Evolutionary conservation across 2,888 invertebrate species (phyloP).

Genomic region (Noctua janthe): DNA sequence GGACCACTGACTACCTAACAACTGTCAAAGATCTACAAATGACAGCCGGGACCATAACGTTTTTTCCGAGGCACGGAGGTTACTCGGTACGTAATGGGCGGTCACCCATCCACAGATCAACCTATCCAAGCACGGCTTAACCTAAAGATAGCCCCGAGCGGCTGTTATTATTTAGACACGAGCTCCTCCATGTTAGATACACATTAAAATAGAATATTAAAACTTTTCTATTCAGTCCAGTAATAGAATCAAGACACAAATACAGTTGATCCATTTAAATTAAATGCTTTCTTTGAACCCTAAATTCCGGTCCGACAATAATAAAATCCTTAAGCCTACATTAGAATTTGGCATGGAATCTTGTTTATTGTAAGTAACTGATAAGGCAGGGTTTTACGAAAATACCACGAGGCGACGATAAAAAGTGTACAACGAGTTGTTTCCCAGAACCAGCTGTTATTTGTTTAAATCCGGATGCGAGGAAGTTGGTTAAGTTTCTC

Average conservation of each 20-base stretch:
- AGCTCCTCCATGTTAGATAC: not conserved
- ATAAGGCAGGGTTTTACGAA: slow-evolving; percentile 36
- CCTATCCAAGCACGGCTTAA: too few species aligned
- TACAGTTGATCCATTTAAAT: slow-evolving; percentile 38
- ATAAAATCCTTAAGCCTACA: slow-evolving; percentile 24
- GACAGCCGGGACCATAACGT: too few species aligned
- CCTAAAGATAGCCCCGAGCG: too few species aligned
- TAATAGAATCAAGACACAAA: slow-evolving; percentile 3
- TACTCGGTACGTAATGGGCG: too few species aligned
- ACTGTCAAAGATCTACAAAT: too few species aligned
- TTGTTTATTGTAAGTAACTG: slow-evolving; percentile 30
- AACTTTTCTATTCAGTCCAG: not conserved
- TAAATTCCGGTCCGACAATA: slow-evolving; percentile 32
- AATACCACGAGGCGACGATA: slow-evolving; percentile 18
- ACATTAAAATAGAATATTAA: not conserved
- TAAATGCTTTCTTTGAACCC: slow-evolving; percentile 28
- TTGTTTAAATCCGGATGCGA: slow-evolving; percentile 14
- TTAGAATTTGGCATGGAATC: slow-evolving; percentile 41
- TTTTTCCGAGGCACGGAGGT: too few species aligned
- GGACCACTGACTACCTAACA: too few species aligned
- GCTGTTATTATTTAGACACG: too few species aligned
- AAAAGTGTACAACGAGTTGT: slow-evolving; percentile 21
- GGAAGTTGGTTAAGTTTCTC: not conserved
- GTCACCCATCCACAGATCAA: too few species aligned
- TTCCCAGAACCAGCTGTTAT: slow-evolving; percentile 18